Evolutionary conservation across 2,797 vertebrate genomes (phyloP), one percentile per base, ranked within the genome.

Genomic region (Tiaroga cobitis): DNA sequence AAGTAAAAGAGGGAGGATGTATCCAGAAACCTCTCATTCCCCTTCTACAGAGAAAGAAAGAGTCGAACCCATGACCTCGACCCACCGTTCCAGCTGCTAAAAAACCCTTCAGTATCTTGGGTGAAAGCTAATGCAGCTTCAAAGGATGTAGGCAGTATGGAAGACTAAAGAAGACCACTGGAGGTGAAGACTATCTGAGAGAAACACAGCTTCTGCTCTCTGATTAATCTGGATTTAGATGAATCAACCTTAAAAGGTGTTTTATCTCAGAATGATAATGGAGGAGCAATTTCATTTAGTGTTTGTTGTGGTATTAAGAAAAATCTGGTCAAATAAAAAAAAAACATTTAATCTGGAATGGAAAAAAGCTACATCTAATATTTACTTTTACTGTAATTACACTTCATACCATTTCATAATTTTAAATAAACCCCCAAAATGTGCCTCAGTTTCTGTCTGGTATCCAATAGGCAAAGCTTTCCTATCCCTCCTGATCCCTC

Each of bases 81-180:
- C 67, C 68, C 74, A 80, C 49, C 85, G 85, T 72, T 86, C 56
- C 74, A 74, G 69, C 86, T 70, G 86, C 74, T 73, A 77, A 75
- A 80, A 81, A 59, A 41, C 24, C 21, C 72, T 81, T 24, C 68
- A 59, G 83, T 67, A 54, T 84, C 70, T 68, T 26, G 67, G 29
- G 51, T 83, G 49, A 82, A 89, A 83, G 34, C 70, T 54, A 83
- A 90, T 70, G 77, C 75, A 80, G 74, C 87, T 85, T 88, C 80
- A 89, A 76, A 82, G 67, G 72, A 76, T 18, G 67, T 41, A 29
- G 73, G 32, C 32, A 13, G 72, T 74, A 72, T 21, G 19, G 26
- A 80, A 68, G 68, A 73, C 43, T 54, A 61, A 77, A 72, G 70
- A 51, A 5, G 51, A 77, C 29, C 13, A n/a, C 78, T 70, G 63